Base-by-base conservation (phyloP, 2,888 invertebrate species). In the Patella pellucida region DNA sequence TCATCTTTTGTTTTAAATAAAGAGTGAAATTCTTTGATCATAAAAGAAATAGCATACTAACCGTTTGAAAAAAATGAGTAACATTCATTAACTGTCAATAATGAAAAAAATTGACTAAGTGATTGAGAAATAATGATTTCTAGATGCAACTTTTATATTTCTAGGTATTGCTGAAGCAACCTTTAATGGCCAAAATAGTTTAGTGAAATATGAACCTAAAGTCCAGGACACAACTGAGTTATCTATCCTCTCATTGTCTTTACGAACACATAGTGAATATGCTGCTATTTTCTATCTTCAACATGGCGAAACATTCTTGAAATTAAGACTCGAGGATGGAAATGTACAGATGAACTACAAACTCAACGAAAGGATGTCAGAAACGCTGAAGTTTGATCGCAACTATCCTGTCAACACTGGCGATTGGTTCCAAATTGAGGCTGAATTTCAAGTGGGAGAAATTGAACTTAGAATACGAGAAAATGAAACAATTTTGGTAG, bases 141-240 rank as follows among this genome's bases (percentile, higher is more conserved):
- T 41, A 9, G 41, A 41, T 41, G 41, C 41, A 41, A 41, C 41
- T 19, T 51, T 68, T 72, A 56, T 69, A 69, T 14, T 80, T 84
- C n/a, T 82, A 89, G 89, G 89, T 91, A 93, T 97, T 69, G 94
- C 96, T 0, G 95, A 96, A 89, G 95, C 95, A 72, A 96, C 97
- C 1, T 96, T 97, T 89, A 94, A 96, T 87, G 96, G 96, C 12
- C 92, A 92, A 78, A 93, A 93, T 85, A 93, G 94, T 9, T 93
- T 94, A 41, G 92, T 95, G 69, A 90, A 92, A 71, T 95, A 95
- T 90, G 87, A 90, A 76, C 93, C 94, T 85, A 77, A 76, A 41
- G 68, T 88, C 16, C 75, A 75, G n/a, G 92, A 4, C 93, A 93
- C 85, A 93, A 95, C 85, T 94, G 94, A 27, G 93, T 72, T 86